Base-by-base conservation (phyloP, 2,797 vertebrate species). In the Channa striata region DNA sequence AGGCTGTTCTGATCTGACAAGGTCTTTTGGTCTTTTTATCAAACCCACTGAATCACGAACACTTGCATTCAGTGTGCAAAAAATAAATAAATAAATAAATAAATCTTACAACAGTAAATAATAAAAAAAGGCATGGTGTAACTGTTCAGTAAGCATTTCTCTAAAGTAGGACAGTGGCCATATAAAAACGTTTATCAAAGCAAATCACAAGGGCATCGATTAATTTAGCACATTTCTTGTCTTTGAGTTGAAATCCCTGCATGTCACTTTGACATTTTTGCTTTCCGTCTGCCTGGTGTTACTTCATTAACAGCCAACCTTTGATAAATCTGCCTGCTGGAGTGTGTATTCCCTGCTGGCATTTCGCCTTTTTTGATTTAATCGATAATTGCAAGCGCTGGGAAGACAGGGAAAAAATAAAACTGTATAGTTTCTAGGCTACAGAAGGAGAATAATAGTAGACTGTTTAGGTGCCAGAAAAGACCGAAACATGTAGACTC, bases 1-100 rank as follows among this genome's bases (percentile, higher is more conserved):
- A 74, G 81, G 78, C 85, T 77, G 85, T 61, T 10, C 58, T 83
- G 62, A 78, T 82, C 81, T 80, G 82, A 82, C 82, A 82, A 86
- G 82, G 73, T 79, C 78, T 64, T 72, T 64, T 65, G 69, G 60
- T 83, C 81, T 70, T 74, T 77, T 78, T 64, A 62, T 83, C 68
- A 65, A 68, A 60, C 61, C 63, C 40, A 50, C 57, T 74, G 76
- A 69, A 80, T 79, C 81, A 79, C 14, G 20, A 82, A 75, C 49
- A n/a, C 37, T 16, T 13, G 42, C 61, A 65, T 37, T 53, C 40
- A 63, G 71, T 74, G 68, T 57, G 53, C 74, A 43, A 30, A 30
- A 30, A 30, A 30, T 4, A 2, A 30, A 30, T 1, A 30, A n/a
- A 30, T 1, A 30, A 30, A 30, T 30, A 30, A 30, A 30, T 30